Evolutionary conservation across 2,113 vertebrate genomes (phyloP).

Genomic region (Odobenus rosmarus): DNA sequence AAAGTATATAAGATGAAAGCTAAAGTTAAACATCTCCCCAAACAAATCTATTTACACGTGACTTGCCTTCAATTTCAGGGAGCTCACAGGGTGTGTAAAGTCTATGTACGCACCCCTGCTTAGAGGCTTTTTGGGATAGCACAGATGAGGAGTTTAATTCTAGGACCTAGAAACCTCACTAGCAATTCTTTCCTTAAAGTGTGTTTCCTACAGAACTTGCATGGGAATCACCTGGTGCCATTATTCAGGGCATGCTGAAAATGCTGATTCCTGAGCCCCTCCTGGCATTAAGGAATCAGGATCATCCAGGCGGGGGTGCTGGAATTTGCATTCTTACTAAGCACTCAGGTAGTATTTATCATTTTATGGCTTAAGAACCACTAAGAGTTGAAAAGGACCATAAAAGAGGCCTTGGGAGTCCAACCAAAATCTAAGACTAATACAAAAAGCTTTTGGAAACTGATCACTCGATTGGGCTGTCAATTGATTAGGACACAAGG

Average conservation of each 20-base stretch:
- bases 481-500: background rate
- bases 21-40: background rate
- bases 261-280: background rate
- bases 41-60: background rate
- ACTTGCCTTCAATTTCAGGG: background rate
- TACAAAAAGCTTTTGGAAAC: background rate
- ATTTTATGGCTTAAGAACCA: background rate
- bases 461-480: background rate
- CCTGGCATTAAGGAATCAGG: background rate
- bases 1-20: background rate
- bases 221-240: background rate
- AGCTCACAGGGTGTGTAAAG: background rate
- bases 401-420: background rate
- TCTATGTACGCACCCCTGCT: background rate
- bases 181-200: background rate
- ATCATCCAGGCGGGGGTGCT: background rate
- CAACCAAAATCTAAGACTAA: background rate
- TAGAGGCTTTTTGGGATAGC: background rate
- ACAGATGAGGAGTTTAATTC: background rate
- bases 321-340: background rate
- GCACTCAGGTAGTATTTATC: background rate
- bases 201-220: background rate
- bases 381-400: background rate
- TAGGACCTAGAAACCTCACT: background rate
- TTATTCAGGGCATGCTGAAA: background rate